Evolutionary conservation across 2,797 vertebrate genomes (phyloP).

Genomic region (Poecilia gillii): DNA sequence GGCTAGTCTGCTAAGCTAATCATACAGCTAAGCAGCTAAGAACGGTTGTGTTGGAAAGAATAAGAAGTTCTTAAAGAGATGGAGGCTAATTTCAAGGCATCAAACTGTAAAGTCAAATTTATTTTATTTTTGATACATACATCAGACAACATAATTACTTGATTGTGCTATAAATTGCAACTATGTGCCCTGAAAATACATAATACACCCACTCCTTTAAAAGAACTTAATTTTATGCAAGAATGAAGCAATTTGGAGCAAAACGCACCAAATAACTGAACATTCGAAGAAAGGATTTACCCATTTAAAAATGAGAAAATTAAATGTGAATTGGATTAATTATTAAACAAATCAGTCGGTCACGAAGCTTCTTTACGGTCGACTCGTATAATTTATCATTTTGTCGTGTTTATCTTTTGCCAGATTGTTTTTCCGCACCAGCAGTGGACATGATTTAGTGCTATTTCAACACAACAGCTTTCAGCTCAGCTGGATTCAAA

Average conservation of each 20-base stretch:
- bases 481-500: conserved; percentile 40
- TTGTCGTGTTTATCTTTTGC: conserved; percentile 21
- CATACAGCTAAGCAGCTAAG: too few relatives aligned
- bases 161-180: too few relatives aligned
- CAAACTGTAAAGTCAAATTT: too few relatives aligned
- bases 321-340: neutral
- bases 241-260: neutral
- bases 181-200: too few relatives aligned
- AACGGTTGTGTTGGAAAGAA: too few relatives aligned
- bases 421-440: conserved; percentile 52
- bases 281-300: neutral
- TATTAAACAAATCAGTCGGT: neutral
- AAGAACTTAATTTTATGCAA: neutral
- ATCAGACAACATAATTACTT: too few relatives aligned
- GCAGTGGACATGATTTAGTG: conserved; percentile 58
- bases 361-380: conserved; percentile 5
- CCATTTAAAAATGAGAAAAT: neutral
- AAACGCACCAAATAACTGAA: neutral
- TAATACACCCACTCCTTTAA: neutral
- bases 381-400: conserved; percentile 17
- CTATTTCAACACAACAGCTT: conserved; percentile 54
- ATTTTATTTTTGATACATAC: too few relatives aligned
- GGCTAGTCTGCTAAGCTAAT: neutral
- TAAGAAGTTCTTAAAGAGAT: too few relatives aligned
- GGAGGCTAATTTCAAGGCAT: too few relatives aligned